Percentiles rank a stretch among this genome's conserved stretches.
These are phyloP conservation scores for Upupa epops DNA, from an alignment of 2,113 vertebrate species.

Conservation along the genomic window DNA sequence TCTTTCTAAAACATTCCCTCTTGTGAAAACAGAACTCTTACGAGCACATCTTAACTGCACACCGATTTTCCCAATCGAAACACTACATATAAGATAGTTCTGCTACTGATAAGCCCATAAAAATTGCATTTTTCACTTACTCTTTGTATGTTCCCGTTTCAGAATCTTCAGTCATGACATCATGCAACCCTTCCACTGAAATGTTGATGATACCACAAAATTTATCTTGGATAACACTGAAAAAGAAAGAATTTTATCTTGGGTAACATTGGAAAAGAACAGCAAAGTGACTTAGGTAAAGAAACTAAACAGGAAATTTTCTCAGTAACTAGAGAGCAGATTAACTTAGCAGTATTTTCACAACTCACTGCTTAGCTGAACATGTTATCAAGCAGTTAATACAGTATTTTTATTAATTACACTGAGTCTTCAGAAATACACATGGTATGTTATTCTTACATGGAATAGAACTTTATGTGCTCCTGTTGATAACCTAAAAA, in stretches of 20 bases:
- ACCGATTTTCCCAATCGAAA: not conserved
- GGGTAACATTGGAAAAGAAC: slow-evolving; percentile 80
- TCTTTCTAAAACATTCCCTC: not conserved
- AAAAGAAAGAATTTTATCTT: slow-evolving; percentile 88
- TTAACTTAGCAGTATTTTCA: not conserved
- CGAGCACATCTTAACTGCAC: not conserved
- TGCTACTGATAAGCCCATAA: not conserved
- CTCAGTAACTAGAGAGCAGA: not conserved
- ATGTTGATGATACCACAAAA: slow-evolving; percentile 97
- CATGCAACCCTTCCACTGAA: slow-evolving; percentile 92
- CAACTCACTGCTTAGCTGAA: not conserved
- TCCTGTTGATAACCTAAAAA: not conserved
- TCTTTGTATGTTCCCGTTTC: slow-evolving; percentile 93
- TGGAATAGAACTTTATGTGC: not conserved
- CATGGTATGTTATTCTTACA: not conserved
- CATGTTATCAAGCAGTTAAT: not conserved
- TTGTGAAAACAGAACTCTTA: not conserved
- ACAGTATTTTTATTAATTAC: not conserved
- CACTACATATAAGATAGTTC: not conserved
- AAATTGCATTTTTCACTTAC: slow-evolving; percentile 77
- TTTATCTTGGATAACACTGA: slow-evolving; percentile 95
- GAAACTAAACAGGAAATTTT: slow-evolving; percentile 34
- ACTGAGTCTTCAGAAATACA: not conserved
- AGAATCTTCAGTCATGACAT: slow-evolving; percentile 95
- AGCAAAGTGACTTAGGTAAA: slow-evolving; percentile 45